Conservation (phyloP, 2,113 vertebrate species). For the Neotoma lepida region DNA sequence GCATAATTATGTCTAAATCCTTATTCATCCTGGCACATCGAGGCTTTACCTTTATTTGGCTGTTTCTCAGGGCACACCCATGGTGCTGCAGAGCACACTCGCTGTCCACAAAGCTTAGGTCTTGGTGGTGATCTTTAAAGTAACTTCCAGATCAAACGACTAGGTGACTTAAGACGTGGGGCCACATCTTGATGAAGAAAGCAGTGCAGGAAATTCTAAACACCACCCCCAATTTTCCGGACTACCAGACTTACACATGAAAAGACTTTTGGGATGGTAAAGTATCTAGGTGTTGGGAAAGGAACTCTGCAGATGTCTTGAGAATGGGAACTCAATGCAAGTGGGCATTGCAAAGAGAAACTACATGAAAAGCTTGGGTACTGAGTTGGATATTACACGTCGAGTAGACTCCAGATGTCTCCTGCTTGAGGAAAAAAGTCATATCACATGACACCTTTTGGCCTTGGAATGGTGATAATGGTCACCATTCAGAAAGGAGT, state of each 20-base stretch:
- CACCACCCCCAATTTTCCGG: neutral
- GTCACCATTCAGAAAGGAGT: neutral
- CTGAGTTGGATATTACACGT: neutral
- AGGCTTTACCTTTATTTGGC: constrained; percentile 34
- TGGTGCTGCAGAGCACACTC: neutral
- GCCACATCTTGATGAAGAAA: neutral
- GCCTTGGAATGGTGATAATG: neutral
- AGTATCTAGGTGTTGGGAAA: neutral
- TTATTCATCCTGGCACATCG: neutral
- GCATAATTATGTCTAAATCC: constrained; percentile 51
- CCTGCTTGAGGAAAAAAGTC: neutral
- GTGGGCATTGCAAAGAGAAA: neutral
- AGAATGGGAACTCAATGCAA: neutral
- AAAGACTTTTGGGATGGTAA: neutral
- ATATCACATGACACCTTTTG: neutral
- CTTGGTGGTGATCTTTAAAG: constrained; percentile 7
- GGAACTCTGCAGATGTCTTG: neutral
- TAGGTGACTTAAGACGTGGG: neutral
- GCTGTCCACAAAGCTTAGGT: neutral
- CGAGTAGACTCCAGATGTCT: neutral
- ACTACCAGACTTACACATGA: neutral
- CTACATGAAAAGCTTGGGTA: neutral
- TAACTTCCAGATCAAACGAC: neutral
- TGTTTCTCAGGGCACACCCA: constrained; percentile 55
- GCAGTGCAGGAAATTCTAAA: neutral